Evolutionary conservation across 1,140 invertebrate genomes (phyloP).

Genomic region (Cydia strobilella): DNA sequence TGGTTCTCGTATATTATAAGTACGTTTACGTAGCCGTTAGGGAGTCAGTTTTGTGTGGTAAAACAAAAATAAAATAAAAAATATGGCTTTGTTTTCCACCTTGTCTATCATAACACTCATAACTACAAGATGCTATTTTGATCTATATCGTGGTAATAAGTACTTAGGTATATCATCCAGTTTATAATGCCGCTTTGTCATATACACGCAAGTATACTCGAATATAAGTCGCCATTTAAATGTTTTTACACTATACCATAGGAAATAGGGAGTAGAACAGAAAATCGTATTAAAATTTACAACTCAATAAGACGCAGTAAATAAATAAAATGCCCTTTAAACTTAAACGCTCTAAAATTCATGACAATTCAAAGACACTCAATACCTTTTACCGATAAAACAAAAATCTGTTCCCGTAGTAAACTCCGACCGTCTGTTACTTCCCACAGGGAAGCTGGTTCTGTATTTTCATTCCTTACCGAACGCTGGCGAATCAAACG

Average conservation of each 20-base stretch:
- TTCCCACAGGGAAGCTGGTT: constrained; percentile 62
- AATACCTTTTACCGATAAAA: constrained; percentile 52
- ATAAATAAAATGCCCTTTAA: constrained; percentile 14
- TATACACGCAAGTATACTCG: no score
- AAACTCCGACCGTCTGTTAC: constrained; percentile 62
- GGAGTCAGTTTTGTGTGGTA: neutral
- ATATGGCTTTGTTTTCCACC: constrained; percentile 13
- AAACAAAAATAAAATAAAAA: no score
- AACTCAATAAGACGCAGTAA: constrained; percentile 1
- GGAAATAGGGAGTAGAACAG: neutral
- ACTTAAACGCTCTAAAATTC: constrained; percentile 26
- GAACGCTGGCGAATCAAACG: neutral
- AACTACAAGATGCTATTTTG: neutral
- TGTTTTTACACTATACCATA: no score
- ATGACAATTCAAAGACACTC: constrained; percentile 37
- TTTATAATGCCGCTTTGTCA: neutral
- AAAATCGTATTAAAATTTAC: neutral
- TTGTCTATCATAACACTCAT: neutral
- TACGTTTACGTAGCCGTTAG: neutral
- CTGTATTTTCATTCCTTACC: neutral
- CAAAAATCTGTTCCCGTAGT: constrained; percentile 51
- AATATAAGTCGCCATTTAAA: no score
- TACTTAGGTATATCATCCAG: neutral
- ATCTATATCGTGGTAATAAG: neutral
- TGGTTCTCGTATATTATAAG: neutral